Base-by-base conservation (phyloP, 2,888 invertebrate genomes). In the Ligdia adustata region DNA sequence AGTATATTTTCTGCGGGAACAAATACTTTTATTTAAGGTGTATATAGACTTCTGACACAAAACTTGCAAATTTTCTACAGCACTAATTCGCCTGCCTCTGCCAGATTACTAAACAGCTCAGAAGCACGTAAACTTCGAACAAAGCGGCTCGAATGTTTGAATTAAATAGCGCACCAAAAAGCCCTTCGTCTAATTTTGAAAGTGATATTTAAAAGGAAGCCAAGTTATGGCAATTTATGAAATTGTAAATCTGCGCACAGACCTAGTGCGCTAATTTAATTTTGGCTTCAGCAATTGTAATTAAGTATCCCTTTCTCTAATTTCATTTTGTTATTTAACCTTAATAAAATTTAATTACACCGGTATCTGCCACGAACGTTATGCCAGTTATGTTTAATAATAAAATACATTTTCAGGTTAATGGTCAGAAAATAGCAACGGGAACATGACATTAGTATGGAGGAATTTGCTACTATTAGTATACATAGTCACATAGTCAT, bases 111-210 rank as follows among this genome's bases (percentile, higher is more conserved):
- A 31, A 48, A 42, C 37, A 42, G 37, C 42, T 49, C 22, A 16
- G 24, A 33, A 32, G 33, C 48, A 49, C 33, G 38, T 33, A 38
- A 49, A 43, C 37, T 38, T 48, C 13, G 18, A 28, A 43, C 48
- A 49, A 38, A 38, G 41, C 32, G 13, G 24, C 33, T 26, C 5
- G 29, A 46, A 42, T 32, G 26, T 37, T 42, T 48, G 22, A 6
- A 6, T 22, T 48, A 37, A 42, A 27, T 18, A 42, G 35, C 35
- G 9, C 31, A 9, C 35, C 24, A 18, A 35, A 41, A 41, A 12
- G n/a, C 9, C 20, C 31, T 41, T 32, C 26, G 29, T 35, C 40
- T 32, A 31, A 37, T 32, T 37, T 11, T 4, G 6, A 15, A 16
- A 43, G 20, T 34, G 22, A 39, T 32, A 45, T 45, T 33, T 38